Base-by-base conservation (phyloP, 2,888 invertebrate species). In the Morpho deidamia region DNA sequence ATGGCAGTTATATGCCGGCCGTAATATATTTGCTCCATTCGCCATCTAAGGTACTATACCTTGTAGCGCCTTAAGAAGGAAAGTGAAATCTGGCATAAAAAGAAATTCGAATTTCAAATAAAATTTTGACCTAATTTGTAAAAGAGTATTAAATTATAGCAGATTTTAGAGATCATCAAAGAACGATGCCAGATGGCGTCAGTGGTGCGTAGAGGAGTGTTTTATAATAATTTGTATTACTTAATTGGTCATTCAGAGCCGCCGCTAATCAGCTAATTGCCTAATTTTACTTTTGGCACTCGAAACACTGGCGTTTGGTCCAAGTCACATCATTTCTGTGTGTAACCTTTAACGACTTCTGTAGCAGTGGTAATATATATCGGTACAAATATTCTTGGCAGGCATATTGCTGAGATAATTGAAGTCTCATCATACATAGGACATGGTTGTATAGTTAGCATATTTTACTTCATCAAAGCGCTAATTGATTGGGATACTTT, bases 221-320 rank as follows among this genome's bases (percentile, higher is more conserved):
- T 83, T 77, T 75, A 83, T 76, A 81, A 81, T 83, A 74, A 86
- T 81, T 82, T 76, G 78, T 77, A 85, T 85, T 74, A 71, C 71
- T 78, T 83, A 84, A 86, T 83, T 83, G 80, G 72, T 67, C 62
- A 56, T 65, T 63, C 67, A 55, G 61, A 56, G 65, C 65, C 64
- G 56, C 57, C 57, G 74, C 74, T 82, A 82, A 84, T 85, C 78
- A 83, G 77, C 69, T 76, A 78, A 85, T 86, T 82, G 76, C 74
- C 66, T 78, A 75, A 81, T 78, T 74, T 75, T 71, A 76, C 76
- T 81, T 75, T 72, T 69, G 70, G 69, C 65, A 63, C 67, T 63
- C 64, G 66, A 70, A 68, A 63, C 64, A 62, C 60, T 54, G 41
- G 48, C 10, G 41, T 55, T 23, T 56, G 62, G 58, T 48, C 8